A percentile compares a stretch with the other conserved stretches of the same genome.
Evolutionary conservation across 2,888 invertebrate genomes (phyloP).

Genomic region (Oxytorus armatus): DNA sequence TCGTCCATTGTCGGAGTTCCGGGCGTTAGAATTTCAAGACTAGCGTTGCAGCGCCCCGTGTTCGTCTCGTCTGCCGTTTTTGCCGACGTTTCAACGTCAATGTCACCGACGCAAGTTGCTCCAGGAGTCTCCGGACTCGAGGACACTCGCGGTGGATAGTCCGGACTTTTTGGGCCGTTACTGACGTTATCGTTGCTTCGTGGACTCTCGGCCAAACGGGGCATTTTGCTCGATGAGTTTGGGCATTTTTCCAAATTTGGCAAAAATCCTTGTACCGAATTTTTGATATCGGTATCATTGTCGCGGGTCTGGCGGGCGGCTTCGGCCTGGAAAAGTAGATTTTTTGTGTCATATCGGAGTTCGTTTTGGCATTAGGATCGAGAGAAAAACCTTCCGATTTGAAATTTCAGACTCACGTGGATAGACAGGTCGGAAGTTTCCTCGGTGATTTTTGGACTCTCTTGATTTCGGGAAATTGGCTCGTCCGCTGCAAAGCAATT

Average conservation of each 20-base stretch:
- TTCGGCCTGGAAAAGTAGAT: conserved; percentile 70
- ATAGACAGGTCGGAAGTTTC: conserved; percentile 21
- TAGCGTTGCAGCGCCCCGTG: conserved; percentile 70
- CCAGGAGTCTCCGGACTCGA: conserved; percentile 76
- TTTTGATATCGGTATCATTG: conserved; percentile 68
- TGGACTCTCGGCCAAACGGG: conserved; percentile 80
- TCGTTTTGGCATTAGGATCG: background rate
- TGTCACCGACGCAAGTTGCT: conserved; percentile 69
- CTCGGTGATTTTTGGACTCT: background rate
- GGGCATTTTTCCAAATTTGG: conserved; percentile 75
- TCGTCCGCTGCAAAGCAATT: conserved; percentile 31
- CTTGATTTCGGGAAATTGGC: background rate
- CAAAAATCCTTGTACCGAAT: conserved; percentile 22
- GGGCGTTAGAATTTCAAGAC: conserved; percentile 28
- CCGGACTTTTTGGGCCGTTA: conserved; percentile 82
- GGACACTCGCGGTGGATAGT: conserved; percentile 81
- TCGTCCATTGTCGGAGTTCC: conserved; percentile 26
- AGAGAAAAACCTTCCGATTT: background rate
- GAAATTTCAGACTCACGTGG: conserved; percentile 39
- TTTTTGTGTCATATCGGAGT: conserved; percentile 3
- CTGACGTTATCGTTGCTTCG: conserved; percentile 77
- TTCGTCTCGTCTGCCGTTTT: conserved; percentile 66
- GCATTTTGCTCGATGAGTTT: conserved; percentile 79
- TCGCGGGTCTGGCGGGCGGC: conserved; percentile 66
- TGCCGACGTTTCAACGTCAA: conserved; percentile 54